Percentiles rank a stretch among this genome's conserved stretches.
These are phyloP conservation scores for Pachypeltis micranthus DNA, from an alignment of 1,140 invertebrate genomes.

Conservation along the genomic window DNA sequence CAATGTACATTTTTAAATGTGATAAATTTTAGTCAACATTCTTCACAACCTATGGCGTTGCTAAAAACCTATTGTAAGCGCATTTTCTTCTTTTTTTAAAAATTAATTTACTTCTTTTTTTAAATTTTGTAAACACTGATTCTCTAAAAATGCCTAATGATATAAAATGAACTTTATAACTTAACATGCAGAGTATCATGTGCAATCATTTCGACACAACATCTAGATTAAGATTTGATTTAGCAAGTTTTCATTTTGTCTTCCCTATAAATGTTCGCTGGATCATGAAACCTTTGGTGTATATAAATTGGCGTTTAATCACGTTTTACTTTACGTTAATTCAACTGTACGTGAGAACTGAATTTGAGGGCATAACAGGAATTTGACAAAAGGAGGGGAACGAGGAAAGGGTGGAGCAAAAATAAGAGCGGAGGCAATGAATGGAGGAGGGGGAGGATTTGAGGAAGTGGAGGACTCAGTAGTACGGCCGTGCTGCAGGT, in stretches of 20 bases:
- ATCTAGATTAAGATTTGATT: too few relatives aligned
- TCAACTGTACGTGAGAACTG: slow-evolving; percentile 17
- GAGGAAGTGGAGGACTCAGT: background rate
- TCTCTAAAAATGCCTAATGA: background rate
- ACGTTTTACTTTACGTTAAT: background rate
- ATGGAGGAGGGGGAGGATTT: background rate
- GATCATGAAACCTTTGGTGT: slow-evolving; percentile 18
- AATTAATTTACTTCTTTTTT: background rate
- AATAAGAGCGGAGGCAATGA: background rate
- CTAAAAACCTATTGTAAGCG: background rate
- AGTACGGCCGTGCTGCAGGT: background rate
- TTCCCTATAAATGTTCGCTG: slow-evolving; percentile 11
- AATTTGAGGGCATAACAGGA: slow-evolving; percentile 1
- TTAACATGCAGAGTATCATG: slow-evolving; percentile 4
- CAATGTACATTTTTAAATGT: background rate
- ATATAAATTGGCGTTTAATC: slow-evolving; percentile 14
- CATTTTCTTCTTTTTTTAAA: background rate
- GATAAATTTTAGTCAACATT: background rate
- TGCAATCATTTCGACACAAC: slow-evolving; percentile 13
- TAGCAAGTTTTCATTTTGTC: too few relatives aligned
- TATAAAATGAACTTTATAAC: background rate
- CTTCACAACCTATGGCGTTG: background rate
- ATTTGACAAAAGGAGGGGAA: background rate
- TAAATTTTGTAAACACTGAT: background rate
- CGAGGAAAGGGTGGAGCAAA: background rate